These are phyloP conservation scores for Cistogaster globosa DNA, from an alignment of 2,888 invertebrate genomes.

Conservation along the genomic window DNA sequence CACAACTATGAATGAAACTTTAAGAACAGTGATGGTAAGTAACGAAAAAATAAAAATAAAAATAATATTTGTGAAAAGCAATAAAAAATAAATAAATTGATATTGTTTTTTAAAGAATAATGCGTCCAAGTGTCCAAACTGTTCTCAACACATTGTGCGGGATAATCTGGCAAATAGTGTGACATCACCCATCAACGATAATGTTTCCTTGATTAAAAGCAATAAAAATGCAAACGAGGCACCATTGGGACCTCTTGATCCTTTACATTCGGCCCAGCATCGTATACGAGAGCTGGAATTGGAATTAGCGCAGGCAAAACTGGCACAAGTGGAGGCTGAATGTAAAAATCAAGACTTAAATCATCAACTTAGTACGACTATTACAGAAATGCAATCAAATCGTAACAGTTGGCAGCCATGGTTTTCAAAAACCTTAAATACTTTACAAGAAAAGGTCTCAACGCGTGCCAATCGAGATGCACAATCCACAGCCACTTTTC, in stretches of 20 bases:
- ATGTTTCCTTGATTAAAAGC: slow-evolving; percentile 36
- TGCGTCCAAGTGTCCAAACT: slow-evolving; percentile 84
- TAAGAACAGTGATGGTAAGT: slow-evolving; percentile 87
- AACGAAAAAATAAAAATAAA: neutral
- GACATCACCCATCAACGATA: slow-evolving; percentile 46
- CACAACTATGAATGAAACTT: slow-evolving; percentile 85
- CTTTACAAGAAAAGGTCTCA: slow-evolving; percentile 82
- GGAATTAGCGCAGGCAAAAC: slow-evolving; percentile 97
- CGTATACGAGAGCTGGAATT: slow-evolving; percentile 95
- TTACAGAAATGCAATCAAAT: slow-evolving; percentile 88
- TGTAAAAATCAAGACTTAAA: slow-evolving; percentile 97
- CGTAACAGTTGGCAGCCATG: slow-evolving; percentile 91
- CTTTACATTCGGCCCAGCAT: slow-evolving; percentile 79
- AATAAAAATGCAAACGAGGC: slow-evolving; percentile 76
- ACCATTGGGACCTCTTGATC: slow-evolving; percentile 81
- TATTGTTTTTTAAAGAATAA: slow-evolving; percentile 82
- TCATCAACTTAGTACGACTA: slow-evolving; percentile 93
- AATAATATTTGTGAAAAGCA: too few relatives aligned
- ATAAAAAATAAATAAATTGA: neutral
- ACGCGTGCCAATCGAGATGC: slow-evolving; percentile 76
- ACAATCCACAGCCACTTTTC: slow-evolving; percentile 80
- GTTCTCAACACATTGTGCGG: slow-evolving; percentile 75
- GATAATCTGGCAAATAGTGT: slow-evolving; percentile 65
- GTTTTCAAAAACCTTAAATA: slow-evolving; percentile 94
- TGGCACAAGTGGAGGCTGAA: slow-evolving; percentile 98